Percentiles rank a stretch among this genome's conserved stretches.
These are phyloP conservation scores for Zeus faber DNA, from an alignment of 2,113 vertebrate genomes.

Conservation along the genomic window DNA sequence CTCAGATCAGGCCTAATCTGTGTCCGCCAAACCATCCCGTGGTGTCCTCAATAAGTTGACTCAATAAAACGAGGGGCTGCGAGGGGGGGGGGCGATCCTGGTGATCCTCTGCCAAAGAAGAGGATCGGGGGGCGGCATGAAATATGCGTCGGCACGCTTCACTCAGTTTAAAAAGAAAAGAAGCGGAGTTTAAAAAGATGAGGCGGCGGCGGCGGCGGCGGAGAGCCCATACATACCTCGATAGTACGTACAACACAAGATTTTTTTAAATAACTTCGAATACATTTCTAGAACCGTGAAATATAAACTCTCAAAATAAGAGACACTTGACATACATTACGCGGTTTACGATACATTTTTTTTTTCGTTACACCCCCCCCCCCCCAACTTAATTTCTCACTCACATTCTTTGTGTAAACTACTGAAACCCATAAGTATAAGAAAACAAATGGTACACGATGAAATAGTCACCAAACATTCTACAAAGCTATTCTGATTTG, in stretches of 20 bases:
- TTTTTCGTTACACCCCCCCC: background rate
- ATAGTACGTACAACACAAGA: conserved; percentile 60
- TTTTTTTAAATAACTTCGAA: conserved; percentile 67
- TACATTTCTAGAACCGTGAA: conserved; percentile 63
- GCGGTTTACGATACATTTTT: conserved; percentile 60
- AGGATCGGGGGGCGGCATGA: no score
- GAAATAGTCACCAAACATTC: conserved; percentile 65
- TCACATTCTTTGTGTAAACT: conserved; percentile 67
- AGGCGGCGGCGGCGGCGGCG: background rate
- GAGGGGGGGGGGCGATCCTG: no score
- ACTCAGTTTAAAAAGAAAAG: no score
- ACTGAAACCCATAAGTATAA: conserved; percentile 59
- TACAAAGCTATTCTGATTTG: conserved; percentile 64
- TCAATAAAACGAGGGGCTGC: no score
- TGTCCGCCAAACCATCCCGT: no score
- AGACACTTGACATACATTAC: conserved; percentile 70
- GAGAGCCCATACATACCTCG: conserved; percentile 44
- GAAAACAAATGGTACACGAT: conserved; percentile 50
- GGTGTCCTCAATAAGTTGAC: no score
- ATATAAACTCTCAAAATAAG: conserved; percentile 66
- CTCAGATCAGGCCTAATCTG: no score
- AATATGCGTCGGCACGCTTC: no score
- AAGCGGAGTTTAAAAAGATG: no score
- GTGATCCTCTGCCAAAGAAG: no score
- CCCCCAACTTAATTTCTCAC: conserved; percentile 30